phyloP scores from a whole-genome alignment of 1,140 invertebrate species.

The Doryteuthis pealeii region DNA sequence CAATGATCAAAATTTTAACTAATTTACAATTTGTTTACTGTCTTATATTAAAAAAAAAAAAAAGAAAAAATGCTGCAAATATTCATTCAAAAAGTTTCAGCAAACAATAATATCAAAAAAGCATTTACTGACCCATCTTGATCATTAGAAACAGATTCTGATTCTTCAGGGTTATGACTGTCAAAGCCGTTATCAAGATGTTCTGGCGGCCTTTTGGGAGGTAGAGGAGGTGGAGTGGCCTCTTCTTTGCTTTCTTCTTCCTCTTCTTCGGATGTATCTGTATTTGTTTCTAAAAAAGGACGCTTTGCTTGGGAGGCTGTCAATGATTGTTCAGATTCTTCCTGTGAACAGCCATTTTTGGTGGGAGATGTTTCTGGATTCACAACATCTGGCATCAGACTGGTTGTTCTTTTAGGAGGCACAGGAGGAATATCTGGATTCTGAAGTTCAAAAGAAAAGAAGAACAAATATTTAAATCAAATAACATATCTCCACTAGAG shows the following conservation, averaged over 20 bases:
- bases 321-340: too few relatives aligned
- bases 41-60: too few relatives aligned
- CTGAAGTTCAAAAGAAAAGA: conserved; percentile 5
- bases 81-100: too few relatives aligned
- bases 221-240: neutral
- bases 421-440: conserved; percentile 17
- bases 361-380: neutral
- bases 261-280: neutral
- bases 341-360: too few relatives aligned
- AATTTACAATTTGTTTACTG: too few relatives aligned
- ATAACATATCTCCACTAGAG: too few relatives aligned
- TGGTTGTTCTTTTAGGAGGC: conserved; percentile 13
- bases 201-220: conserved; percentile 10
- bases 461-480: too few relatives aligned
- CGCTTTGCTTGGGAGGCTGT: too few relatives aligned
- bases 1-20: too few relatives aligned
- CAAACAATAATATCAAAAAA: neutral
- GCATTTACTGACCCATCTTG: conserved; percentile 11
- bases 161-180: conserved; percentile 21
- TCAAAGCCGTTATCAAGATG: conserved; percentile 2
- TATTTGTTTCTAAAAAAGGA: neutral
- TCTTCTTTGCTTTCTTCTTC: neutral
- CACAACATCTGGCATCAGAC: conserved; percentile 5
- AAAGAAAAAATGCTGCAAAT: too few relatives aligned
- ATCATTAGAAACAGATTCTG: conserved; percentile 15